phyloP scores from a whole-genome alignment of 2,888 invertebrate species.

The Cephus pygmeus region DNA sequence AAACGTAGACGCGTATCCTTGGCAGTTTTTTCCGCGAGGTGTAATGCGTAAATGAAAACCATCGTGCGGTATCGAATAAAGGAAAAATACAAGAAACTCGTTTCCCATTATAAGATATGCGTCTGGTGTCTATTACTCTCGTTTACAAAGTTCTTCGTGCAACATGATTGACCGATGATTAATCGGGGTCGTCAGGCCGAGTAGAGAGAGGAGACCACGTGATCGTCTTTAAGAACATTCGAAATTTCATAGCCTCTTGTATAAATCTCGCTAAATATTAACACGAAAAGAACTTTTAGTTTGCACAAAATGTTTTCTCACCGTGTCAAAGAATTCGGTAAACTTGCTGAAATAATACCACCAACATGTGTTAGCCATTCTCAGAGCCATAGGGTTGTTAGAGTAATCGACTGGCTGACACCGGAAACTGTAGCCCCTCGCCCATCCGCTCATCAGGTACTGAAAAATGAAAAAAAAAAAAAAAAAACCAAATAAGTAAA shows the following conservation, averaged over 20 bases:
- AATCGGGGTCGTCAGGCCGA: too few relatives aligned
- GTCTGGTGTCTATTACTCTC: not conserved
- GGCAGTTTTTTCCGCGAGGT: not conserved
- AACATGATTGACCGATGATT: not conserved
- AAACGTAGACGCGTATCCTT: not conserved
- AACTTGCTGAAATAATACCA: conserved; percentile 98
- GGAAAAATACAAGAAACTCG: not conserved
- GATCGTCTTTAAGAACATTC: not conserved
- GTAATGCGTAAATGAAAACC: not conserved
- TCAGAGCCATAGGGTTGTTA: conserved; percentile 79
- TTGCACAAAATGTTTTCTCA: conserved; percentile 63
- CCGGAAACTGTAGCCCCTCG: conserved; percentile 87
- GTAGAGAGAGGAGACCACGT: too few relatives aligned
- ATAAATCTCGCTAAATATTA: not conserved
- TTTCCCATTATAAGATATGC: not conserved
- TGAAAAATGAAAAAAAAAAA: conserved; percentile 64
- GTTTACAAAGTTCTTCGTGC: not conserved
- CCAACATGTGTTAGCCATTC: conserved; percentile 95
- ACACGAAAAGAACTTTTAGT: not conserved
- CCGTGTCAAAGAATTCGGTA: conserved; percentile 96
- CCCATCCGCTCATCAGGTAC: conserved; percentile 92
- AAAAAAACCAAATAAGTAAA: not conserved
- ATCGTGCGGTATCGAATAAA: not conserved
- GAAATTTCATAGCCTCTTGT: not conserved
- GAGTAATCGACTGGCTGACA: conserved; percentile 94